These are phyloP conservation scores for Steinernema khuongi DNA, from an alignment of 1,140 invertebrate species.

Conservation along the genomic window DNA sequence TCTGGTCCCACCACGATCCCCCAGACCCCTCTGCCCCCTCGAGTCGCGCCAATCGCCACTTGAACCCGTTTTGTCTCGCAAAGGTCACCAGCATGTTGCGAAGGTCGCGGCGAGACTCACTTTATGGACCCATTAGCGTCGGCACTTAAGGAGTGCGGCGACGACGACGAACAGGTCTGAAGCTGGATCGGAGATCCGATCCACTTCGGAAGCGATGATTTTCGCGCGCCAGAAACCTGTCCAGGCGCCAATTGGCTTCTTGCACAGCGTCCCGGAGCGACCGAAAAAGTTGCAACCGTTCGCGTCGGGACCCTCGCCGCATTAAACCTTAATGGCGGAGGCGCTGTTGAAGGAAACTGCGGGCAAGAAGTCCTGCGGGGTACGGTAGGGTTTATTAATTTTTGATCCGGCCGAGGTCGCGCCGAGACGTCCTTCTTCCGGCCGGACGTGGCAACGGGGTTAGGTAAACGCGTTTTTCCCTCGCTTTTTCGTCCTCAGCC, in stretches of 20 bases:
- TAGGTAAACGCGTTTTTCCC: conserved; percentile 2
- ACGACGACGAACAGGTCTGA: too few relatives aligned
- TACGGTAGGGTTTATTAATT: conserved; percentile 2
- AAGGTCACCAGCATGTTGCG: too few relatives aligned
- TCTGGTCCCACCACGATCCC: too few relatives aligned
- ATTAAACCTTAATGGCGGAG: not conserved
- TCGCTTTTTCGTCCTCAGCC: not conserved
- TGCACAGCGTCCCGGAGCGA: not conserved
- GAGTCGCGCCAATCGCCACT: too few relatives aligned
- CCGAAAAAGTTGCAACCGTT: conserved; percentile 1
- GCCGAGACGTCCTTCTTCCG: not conserved
- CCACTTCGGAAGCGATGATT: conserved; percentile 5
- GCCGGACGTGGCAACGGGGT: not conserved
- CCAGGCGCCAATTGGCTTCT: too few relatives aligned
- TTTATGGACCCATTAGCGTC: not conserved
- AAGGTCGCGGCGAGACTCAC: not conserved
- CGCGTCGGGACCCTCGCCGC: not conserved
- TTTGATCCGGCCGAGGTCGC: not conserved
- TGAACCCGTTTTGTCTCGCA: too few relatives aligned
- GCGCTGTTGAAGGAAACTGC: not conserved
- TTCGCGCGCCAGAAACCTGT: too few relatives aligned
- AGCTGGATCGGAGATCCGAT: too few relatives aligned
- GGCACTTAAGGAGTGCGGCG: not conserved
- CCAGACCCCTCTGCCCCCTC: too few relatives aligned
- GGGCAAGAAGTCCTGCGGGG: not conserved